phyloP scores from a whole-genome alignment of 2,113 vertebrate species.

The Ceyx margarethae region DNA sequence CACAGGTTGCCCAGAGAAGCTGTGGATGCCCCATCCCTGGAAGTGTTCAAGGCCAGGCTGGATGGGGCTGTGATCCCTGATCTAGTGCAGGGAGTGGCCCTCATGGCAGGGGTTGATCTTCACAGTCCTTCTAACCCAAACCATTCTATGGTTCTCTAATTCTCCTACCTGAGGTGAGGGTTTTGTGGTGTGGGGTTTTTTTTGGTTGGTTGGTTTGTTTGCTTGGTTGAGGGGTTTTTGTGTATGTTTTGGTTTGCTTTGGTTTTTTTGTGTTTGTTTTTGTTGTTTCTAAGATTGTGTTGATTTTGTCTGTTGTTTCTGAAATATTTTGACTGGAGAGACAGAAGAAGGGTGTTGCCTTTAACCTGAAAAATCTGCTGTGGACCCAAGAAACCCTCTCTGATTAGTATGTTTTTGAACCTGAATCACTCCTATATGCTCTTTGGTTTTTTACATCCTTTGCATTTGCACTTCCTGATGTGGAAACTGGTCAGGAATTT shows the following conservation, averaged over 20 bases:
- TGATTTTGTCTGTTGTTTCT: neutral
- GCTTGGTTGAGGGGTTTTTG: no score
- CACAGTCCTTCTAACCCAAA: no score
- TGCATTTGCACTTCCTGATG: neutral
- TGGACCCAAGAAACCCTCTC: neutral
- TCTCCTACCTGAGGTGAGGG: neutral
- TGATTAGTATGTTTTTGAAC: constrained; percentile 1
- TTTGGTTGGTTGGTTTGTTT: no score
- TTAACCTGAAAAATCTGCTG: neutral
- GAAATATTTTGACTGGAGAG: neutral
- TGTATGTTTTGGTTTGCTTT: neutral
- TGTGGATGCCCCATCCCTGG: no score
- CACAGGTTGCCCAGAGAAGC: no score
- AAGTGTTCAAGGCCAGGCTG: no score
- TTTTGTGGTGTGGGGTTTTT: neutral
- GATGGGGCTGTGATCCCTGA: no score
- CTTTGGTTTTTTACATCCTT: neutral
- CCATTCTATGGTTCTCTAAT: no score
- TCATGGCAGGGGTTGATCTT: no score
- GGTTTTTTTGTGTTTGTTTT: neutral
- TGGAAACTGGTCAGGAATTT: neutral
- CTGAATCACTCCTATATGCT: neutral
- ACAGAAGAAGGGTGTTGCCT: neutral
- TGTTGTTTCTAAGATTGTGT: neutral
- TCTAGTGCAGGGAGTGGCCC: no score